phyloP scores from a whole-genome alignment of 2,113 vertebrate species.

The Tachysurus fulvidraco region DNA sequence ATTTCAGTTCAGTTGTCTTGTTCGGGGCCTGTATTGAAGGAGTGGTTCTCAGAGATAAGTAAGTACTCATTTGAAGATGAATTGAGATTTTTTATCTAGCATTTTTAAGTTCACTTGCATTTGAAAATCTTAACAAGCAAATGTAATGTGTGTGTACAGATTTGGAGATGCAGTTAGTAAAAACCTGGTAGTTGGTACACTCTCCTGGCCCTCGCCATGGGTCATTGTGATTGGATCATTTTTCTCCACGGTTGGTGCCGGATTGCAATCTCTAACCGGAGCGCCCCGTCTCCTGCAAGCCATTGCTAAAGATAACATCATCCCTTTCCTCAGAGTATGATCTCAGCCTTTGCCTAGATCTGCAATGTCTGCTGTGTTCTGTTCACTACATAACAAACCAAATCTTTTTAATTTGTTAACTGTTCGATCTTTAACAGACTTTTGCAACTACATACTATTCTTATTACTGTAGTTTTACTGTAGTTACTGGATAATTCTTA shows the following conservation, averaged over 20 bases:
- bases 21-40: slow-evolving; percentile 97
- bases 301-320: slow-evolving; percentile 97
- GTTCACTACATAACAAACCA: background rate
- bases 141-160: slow-evolving; percentile 64
- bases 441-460: background rate
- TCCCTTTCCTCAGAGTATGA: slow-evolving; percentile 90
- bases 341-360: background rate
- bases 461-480: background rate
- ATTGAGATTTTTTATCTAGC: background rate
- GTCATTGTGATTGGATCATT: slow-evolving; percentile 97
- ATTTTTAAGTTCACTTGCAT: background rate
- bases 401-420: background rate
- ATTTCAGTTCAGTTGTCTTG: slow-evolving; percentile 91
- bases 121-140: background rate
- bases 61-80: slow-evolving; percentile 59
- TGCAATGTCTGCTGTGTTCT: background rate
- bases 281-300: slow-evolving; percentile 93
- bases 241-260: slow-evolving; percentile 95
- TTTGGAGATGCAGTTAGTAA: slow-evolving; percentile 87
- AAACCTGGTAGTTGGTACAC: slow-evolving; percentile 91
- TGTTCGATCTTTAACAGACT: background rate
- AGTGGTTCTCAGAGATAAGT: slow-evolving; percentile 96
- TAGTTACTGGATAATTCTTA: background rate
- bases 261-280: slow-evolving; percentile 91
- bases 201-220: slow-evolving; percentile 97